These are phyloP conservation scores for Callochromis pleurospilus DNA, from an alignment of 2,113 vertebrate species.

Conservation along the genomic window DNA sequence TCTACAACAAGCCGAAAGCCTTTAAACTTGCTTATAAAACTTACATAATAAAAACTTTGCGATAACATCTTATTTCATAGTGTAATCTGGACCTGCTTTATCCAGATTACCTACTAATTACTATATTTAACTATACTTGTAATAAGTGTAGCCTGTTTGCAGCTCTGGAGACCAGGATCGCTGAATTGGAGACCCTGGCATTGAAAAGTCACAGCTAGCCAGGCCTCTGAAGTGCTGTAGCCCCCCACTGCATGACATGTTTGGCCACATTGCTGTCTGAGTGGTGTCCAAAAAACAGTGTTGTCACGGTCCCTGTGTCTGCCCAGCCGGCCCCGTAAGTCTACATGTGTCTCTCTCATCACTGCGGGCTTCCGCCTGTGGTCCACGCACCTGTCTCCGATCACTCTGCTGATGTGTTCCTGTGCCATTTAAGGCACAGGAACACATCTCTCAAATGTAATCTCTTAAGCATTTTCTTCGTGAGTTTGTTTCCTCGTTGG, in stretches of 20 bases:
- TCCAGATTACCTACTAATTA: neutral
- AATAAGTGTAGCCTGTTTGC: neutral
- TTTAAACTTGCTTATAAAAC: neutral
- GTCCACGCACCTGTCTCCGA: neutral
- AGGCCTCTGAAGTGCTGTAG: neutral
- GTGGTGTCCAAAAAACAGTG: neutral
- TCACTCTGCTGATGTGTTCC: neutral
- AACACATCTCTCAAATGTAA: neutral
- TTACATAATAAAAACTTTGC: neutral
- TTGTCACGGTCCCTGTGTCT: neutral
- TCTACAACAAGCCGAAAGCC: neutral
- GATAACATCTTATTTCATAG: neutral
- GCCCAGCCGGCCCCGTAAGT: rapidly evolving
- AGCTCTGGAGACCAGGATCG: neutral
- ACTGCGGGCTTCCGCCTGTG: rapidly evolving
- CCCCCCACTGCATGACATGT: neutral
- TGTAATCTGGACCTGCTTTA: neutral
- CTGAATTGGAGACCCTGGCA: neutral
- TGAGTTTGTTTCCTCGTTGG: neutral
- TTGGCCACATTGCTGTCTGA: neutral
- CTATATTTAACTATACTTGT: neutral
- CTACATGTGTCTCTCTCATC: neutral
- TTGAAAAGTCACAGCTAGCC: neutral
- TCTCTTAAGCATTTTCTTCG: neutral
- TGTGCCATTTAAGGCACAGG: neutral